Evolutionary conservation across 2,113 vertebrate genomes (phyloP).

Genomic region (Thinocorus orbignyianus): DNA sequence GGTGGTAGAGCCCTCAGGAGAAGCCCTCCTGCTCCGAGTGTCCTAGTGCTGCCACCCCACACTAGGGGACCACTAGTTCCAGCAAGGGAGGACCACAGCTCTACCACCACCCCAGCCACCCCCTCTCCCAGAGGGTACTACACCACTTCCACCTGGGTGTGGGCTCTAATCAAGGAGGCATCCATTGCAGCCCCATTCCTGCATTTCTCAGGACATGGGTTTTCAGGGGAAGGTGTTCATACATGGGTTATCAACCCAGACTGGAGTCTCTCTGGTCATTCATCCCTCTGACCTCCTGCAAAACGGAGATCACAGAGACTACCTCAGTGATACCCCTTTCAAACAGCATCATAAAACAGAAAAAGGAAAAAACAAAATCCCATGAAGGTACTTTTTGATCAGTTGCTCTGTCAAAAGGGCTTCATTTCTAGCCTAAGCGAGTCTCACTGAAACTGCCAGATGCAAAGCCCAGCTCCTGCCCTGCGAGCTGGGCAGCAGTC

Average conservation of each 20-base stretch:
- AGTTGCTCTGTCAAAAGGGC: background rate
- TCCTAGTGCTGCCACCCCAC: accelerated
- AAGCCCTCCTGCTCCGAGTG: background rate
- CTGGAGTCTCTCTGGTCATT: background rate
- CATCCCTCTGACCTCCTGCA: background rate
- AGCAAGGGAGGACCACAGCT: background rate
- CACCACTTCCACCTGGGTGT: background rate
- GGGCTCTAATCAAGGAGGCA: background rate
- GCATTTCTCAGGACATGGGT: background rate
- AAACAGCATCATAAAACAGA: background rate
- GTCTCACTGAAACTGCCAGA: background rate
- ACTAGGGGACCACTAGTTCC: background rate
- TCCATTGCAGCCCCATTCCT: background rate
- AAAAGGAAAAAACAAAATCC: background rate
- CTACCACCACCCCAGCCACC: background rate
- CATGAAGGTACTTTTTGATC: background rate
- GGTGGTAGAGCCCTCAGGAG: background rate
- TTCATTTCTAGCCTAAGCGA: background rate
- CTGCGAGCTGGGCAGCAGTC: background rate
- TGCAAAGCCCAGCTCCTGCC: background rate
- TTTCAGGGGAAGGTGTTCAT: background rate
- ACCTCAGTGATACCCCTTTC: background rate
- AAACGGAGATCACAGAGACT: background rate
- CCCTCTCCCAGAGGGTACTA: background rate
- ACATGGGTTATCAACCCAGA: background rate